These are phyloP conservation scores for Nymphicus hollandicus DNA, from an alignment of 2,113 vertebrate genomes.

Conservation along the genomic window DNA sequence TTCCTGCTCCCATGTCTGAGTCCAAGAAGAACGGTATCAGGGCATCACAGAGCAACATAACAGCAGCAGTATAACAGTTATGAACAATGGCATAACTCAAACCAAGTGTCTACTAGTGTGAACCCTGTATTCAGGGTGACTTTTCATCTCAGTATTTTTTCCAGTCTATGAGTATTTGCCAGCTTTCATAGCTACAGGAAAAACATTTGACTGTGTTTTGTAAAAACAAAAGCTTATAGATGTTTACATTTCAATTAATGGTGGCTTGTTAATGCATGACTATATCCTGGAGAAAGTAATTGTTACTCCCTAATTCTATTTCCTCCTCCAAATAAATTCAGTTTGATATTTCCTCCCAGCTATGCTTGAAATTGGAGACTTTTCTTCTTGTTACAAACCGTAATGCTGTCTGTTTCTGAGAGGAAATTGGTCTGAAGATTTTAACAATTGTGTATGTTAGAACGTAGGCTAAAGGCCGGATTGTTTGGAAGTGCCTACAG, in stretches of 20 bases:
- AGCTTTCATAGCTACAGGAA: neutral
- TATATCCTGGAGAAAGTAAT: conserved; percentile 21
- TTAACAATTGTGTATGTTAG: conserved; percentile 27
- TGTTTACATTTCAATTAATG: conserved; percentile 45
- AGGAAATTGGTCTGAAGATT: conserved; percentile 39
- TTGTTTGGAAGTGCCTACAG: conserved; percentile 4
- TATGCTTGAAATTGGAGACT: conserved; percentile 26
- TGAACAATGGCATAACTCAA: neutral
- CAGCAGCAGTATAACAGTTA: neutral
- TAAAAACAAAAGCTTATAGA: conserved; percentile 44
- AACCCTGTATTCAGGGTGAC: neutral
- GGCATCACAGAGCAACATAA: neutral
- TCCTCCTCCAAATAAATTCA: conserved; percentile 48
- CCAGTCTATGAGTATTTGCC: neutral
- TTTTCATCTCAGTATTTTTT: neutral
- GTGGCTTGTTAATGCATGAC: conserved; percentile 26
- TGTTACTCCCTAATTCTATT: conserved; percentile 42
- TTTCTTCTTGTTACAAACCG: conserved; percentile 27
- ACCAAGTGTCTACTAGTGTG: neutral
- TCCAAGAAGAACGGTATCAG: neutral
- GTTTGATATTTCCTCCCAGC: conserved; percentile 29
- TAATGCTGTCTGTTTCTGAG: conserved; percentile 20
- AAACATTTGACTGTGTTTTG: neutral
- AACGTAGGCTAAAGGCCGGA: conserved; percentile 3
- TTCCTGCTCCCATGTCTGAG: neutral